These are phyloP conservation scores for Tragelaphus imberbis DNA, from an alignment of 2,113 vertebrate genomes.

Conservation along the genomic window DNA sequence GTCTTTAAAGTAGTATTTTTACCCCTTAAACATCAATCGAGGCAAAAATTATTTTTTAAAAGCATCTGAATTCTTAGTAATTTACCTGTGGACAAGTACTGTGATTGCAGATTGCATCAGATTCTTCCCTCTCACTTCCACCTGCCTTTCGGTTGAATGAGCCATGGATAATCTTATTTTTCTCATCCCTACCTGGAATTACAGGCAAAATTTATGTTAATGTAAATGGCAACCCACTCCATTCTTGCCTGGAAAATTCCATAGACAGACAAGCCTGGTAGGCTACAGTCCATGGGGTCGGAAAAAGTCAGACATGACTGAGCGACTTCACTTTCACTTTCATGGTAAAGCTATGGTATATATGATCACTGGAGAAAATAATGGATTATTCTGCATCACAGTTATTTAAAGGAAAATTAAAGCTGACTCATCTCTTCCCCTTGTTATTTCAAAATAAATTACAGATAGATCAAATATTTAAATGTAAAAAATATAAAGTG, in stretches of 20 bases:
- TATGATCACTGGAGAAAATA: conserved; percentile 15
- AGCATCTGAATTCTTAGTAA: conserved; percentile 45
- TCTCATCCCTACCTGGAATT: neutral
- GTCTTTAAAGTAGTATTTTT: neutral
- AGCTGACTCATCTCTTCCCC: neutral
- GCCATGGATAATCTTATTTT: neutral
- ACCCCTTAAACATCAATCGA: neutral
- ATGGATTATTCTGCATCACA: neutral
- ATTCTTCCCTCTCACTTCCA: neutral
- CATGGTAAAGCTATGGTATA: neutral
- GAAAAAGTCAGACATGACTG: too few species aligned
- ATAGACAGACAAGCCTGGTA: too few species aligned
- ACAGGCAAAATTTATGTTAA: neutral
- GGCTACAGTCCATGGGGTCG: too few species aligned
- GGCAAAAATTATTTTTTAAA: conserved; percentile 44
- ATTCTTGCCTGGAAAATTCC: too few species aligned
- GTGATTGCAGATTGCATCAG: neutral
- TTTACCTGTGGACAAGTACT: conserved; percentile 35
- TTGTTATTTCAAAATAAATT: conserved; percentile 50
- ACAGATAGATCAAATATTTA: conserved; percentile 29
- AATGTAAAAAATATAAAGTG: conserved; percentile 10
- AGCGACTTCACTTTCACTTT: neutral
- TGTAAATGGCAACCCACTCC: neutral
- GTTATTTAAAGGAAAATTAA: conserved; percentile 55
- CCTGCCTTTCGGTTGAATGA: neutral